Evolutionary conservation across 2,888 invertebrate genomes (phyloP), one percentile per base, ranked within the genome.

Genomic region (Blastobasis adustella): DNA sequence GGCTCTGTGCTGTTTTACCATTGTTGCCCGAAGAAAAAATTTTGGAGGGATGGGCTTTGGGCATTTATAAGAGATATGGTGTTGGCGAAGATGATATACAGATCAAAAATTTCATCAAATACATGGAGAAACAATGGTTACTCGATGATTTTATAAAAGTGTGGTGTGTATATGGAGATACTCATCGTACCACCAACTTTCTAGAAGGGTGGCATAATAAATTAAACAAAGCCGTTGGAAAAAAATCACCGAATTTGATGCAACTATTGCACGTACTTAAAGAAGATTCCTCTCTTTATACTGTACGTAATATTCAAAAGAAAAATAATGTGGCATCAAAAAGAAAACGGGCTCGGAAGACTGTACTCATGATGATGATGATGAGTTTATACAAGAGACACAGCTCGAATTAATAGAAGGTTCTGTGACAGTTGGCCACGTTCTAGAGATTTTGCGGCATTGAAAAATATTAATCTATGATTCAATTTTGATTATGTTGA

Each of bases 241-340:
- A 49, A 39, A 49, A 45, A 45, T 6, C 38, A 39, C 45, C 49
- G 7, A 49, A 49, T 45, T 45, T 49, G 38, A 49, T 49, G 45
- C 38, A 49, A 45, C 45, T 45, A 10, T 49, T 49, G 39, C 45
- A 49, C 38, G 45, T 49, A 7, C 49, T 49, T 9, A 44, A 49
- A 44, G 45, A 43, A 44, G 49, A 49, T 38, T 43, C 44, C 38
- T 49, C 49, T 49, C 38, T 37, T 45, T 49, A 49, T 49, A 42
- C 42, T 43, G 49, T 49, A 43, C 49, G 49, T 43, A 49, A 49
- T 36, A 49, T 43, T 43, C 49, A 49, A 49, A 49, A 43, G 43
- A 36, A 43, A 43, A 49, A 49, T 43, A 49, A 49, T 43, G 49
- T 43, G 43, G 43, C 43, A 36, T 37, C 49, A 43, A 41, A 49